Base-by-base conservation (phyloP, 2,888 invertebrate species). In the Melinopterus prodromus region DNA sequence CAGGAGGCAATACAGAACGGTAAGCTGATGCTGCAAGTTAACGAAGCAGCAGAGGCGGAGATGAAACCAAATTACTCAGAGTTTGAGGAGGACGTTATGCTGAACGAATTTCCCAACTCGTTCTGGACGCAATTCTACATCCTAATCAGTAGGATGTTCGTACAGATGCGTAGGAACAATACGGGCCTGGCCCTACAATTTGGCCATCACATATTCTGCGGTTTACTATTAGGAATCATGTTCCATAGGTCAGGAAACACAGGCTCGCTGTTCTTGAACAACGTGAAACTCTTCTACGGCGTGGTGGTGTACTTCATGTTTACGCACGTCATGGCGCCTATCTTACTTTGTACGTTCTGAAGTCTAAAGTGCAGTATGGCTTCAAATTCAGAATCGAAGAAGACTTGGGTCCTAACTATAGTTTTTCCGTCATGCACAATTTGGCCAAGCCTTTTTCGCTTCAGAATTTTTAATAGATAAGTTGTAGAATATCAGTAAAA, bases 301-400 rank as follows among this genome's bases (percentile, higher is more conserved):
- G 12, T 79, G 9, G 71, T 80, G 2, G 53, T 81, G 16, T 80
- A 76, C 70, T 76, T 80, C 14, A 14, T 78, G 74, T 80, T 74
- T 80, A 80, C 81, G 6, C 78, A 80, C 36, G n/a, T 70, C 4
- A 78, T 81, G 78, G 76, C 77, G 69, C 78, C 79, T n/a, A 76
- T 78, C 16, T 71, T 81, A 72, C 16, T 80, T 15, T 81, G 81
- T 81, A 80, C 76, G 81, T 78, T 35, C 16, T 76, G 4, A 14
- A 16, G 53, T 53, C 26, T 26, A 26, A 26, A 26, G 26, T 26
- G 26, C 26, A 26, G 26, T 26, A 26, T 76, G 26, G 2, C 26
- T 26, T 26, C 26, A 26, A 26, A 26, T 26, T 26, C 26, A 26
- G 26, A 26, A 26, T 26, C 3, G 26, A 26, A 26, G 26, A 26